These are phyloP conservation scores for Scaptodrosophila latifasciaeformis DNA, from an alignment of 2,888 invertebrate genomes.

Conservation along the genomic window DNA sequence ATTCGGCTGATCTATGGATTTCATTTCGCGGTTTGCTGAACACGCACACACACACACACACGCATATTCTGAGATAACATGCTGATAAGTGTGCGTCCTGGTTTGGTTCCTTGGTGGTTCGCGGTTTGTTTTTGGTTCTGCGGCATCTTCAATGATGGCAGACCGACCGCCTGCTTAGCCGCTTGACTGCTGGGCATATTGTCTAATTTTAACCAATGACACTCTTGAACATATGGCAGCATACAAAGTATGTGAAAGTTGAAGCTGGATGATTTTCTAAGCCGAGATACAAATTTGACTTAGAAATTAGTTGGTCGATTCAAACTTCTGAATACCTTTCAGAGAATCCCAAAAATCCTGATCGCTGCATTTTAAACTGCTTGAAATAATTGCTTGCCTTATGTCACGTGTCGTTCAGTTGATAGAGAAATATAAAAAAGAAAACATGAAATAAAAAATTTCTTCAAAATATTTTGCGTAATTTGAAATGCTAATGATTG, in stretches of 20 bases:
- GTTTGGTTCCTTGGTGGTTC: too few species aligned
- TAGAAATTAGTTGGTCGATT: too few species aligned
- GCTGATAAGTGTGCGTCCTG: conserved; percentile 42
- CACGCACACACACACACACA: conserved; percentile 29
- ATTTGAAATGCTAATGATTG: conserved; percentile 55
- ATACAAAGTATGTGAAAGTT: not conserved
- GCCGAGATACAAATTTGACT: too few species aligned
- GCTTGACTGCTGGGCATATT: conserved; percentile 21
- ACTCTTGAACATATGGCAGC: conserved; percentile 41
- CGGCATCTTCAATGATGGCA: not conserved
- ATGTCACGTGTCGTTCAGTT: too few species aligned
- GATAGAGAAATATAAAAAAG: too few species aligned
- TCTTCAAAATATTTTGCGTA: conserved; percentile 46
- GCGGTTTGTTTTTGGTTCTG: conserved; percentile 2
- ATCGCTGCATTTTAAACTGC: too few species aligned
- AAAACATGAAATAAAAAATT: conserved; percentile 1
- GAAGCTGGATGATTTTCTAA: too few species aligned
- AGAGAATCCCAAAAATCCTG: too few species aligned
- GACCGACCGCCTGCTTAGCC: not conserved
- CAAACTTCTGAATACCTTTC: too few species aligned
- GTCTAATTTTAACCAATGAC: not conserved
- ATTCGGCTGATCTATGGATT: conserved; percentile 58
- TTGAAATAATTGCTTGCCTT: too few species aligned
- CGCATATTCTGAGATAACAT: conserved; percentile 44
- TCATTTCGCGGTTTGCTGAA: conserved; percentile 63